phyloP scores from a whole-genome alignment of 2,888 invertebrate species.

The Mythimna pallens region DNA sequence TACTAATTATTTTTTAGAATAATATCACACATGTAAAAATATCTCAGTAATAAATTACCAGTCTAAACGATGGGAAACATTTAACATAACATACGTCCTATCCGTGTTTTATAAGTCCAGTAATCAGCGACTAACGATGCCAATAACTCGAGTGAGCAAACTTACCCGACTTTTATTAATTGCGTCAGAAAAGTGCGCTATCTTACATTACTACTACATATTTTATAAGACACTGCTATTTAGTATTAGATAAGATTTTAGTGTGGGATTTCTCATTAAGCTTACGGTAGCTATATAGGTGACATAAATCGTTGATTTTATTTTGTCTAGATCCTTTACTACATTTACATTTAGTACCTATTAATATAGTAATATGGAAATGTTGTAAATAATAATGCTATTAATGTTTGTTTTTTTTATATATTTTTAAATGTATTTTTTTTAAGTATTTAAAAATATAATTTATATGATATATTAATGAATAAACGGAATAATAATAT shows the following conservation, averaged over 20 bases:
- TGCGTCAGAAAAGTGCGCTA: constrained; percentile 18
- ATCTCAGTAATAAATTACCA: constrained; percentile 23
- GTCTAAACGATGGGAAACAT: constrained; percentile 33
- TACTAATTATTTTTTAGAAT: no score
- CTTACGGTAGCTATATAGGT: constrained; percentile 4
- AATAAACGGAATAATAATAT: no score
- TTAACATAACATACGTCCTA: constrained; percentile 29
- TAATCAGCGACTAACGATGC: constrained; percentile 28
- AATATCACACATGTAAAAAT: constrained; percentile 2
- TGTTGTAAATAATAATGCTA: no score
- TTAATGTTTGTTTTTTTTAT: no score
- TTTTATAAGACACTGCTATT: constrained; percentile 41
- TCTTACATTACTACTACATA: constrained; percentile 8
- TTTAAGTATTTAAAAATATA: no score
- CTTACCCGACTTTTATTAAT: constrained; percentile 46
- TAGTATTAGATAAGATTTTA: constrained; percentile 48
- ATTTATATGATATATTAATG: no score
- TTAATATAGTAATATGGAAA: no score
- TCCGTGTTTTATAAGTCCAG: constrained; percentile 29
- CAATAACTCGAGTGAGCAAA: constrained; percentile 30
- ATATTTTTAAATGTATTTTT: no score
- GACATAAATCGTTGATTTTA: constrained; percentile 1
- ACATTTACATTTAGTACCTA: no score
- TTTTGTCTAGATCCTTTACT: neutral
- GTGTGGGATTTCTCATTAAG: constrained; percentile 31